These are phyloP conservation scores for Thereva nobilitata DNA, from an alignment of 2,888 invertebrate species.

Conservation along the genomic window DNA sequence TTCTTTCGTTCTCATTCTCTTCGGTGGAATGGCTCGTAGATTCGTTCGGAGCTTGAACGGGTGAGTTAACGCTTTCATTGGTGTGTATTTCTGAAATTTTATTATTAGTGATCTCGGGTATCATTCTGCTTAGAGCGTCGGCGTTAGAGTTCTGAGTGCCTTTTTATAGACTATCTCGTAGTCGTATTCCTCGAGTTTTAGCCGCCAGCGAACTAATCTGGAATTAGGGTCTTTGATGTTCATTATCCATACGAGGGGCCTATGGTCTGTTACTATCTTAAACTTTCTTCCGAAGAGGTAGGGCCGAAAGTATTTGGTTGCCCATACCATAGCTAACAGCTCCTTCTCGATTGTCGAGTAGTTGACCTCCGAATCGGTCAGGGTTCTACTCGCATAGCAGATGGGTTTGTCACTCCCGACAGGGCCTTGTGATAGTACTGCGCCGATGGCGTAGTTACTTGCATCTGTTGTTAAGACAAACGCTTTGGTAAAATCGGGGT, in stretches of 20 bases:
- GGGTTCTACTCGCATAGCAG: too few species aligned
- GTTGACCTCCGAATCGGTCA: background rate
- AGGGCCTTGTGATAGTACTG: background rate
- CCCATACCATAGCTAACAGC: background rate
- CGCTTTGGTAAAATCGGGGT: background rate
- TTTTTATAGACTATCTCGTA: background rate
- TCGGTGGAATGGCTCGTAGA: background rate
- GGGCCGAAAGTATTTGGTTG: too few species aligned
- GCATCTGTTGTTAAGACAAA: background rate
- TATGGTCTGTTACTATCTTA: too few species aligned
- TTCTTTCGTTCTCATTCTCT: conserved; percentile 1
- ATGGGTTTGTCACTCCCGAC: background rate
- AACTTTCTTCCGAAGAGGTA: too few species aligned
- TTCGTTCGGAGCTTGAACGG: background rate
- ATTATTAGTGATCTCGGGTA: background rate
- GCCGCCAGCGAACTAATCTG: background rate
- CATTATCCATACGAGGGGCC: too few species aligned
- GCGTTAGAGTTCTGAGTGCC: background rate
- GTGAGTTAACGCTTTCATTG: background rate
- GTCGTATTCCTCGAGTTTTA: background rate
- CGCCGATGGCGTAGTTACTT: background rate
- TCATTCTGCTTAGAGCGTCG: background rate
- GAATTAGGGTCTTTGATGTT: background rate
- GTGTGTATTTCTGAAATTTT: background rate
- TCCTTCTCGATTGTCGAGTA: conserved; percentile 4